These are phyloP conservation scores for Pararge aegeria DNA, from an alignment of 1,140 invertebrate species.

Conservation along the genomic window DNA sequence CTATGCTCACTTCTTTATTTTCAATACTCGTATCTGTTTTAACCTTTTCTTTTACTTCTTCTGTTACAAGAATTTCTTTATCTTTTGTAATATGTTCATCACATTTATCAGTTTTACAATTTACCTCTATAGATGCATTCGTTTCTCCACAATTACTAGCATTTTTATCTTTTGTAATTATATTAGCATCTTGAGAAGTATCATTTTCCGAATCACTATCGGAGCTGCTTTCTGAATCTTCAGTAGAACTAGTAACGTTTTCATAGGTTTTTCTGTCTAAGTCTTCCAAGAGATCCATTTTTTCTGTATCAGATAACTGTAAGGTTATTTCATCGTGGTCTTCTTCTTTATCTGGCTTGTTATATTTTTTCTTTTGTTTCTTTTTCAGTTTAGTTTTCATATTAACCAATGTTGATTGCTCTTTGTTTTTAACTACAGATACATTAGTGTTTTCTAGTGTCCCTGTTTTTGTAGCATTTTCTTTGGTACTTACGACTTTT, in stretches of 20 bases:
- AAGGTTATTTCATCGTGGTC: constrained; percentile 75
- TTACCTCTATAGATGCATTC: neutral
- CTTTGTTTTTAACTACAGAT: neutral
- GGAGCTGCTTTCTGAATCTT: constrained; percentile 48
- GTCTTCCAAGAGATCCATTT: constrained; percentile 75
- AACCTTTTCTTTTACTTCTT: neutral
- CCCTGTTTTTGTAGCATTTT: neutral
- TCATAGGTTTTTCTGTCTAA: constrained; percentile 58
- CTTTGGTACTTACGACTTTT: neutral
- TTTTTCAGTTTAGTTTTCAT: constrained; percentile 49
- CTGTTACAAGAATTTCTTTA: neutral
- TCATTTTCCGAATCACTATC: constrained; percentile 21
- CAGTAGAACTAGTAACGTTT: constrained; percentile 29
- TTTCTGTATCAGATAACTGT: constrained; percentile 73
- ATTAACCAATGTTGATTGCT: constrained; percentile 28
- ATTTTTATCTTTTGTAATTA: constrained; percentile 1
- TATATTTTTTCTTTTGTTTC: constrained; percentile 49
- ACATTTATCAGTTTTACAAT: neutral
- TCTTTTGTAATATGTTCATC: neutral
- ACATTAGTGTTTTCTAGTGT: neutral
- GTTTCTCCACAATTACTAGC: neutral
- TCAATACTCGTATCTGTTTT: neutral
- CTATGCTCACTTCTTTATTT: neutral
- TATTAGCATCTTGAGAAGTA: constrained; percentile 9
- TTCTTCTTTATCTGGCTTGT: constrained; percentile 48